These are phyloP conservation scores for Mactra quadrangularis DNA, from an alignment of 1,140 invertebrate species.

Conservation along the genomic window DNA sequence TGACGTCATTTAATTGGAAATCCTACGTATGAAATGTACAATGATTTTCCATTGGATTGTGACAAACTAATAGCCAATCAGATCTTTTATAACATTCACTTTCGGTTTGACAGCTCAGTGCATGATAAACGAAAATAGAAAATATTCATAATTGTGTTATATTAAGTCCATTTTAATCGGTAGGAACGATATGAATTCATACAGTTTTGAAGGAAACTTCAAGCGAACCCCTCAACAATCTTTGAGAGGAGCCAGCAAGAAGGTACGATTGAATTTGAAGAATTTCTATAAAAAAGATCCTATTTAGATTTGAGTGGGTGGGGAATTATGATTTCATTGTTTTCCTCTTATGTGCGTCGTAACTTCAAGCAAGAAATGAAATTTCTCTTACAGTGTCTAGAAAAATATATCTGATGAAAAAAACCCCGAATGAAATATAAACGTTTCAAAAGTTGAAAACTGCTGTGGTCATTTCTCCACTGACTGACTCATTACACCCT, in stretches of 20 bases:
- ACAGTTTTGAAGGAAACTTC: constrained; percentile 97
- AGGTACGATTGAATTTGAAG: constrained; percentile 76
- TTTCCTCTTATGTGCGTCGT: too few relatives aligned
- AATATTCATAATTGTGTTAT: neutral
- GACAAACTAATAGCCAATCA: constrained; percentile 36
- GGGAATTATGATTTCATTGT: neutral
- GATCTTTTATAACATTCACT: constrained; percentile 13
- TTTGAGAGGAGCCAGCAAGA: constrained; percentile 93
- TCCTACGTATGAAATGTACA: neutral
- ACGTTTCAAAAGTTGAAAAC: too few relatives aligned
- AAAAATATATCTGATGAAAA: too few relatives aligned
- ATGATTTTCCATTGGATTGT: constrained; percentile 27
- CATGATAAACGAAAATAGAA: constrained; percentile 39
- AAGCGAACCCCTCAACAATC: constrained; percentile 94
- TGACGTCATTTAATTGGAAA: constrained; percentile 32
- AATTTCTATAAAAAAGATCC: neutral
- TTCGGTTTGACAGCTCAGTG: constrained; percentile 32
- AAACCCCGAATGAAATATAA: too few relatives aligned
- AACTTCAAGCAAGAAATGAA: too few relatives aligned
- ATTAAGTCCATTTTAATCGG: neutral
- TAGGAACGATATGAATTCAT: constrained; percentile 35
- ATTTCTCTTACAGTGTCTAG: too few relatives aligned
- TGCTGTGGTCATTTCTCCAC: too few relatives aligned
- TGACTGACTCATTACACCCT: too few relatives aligned
- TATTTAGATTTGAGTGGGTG: neutral